Evolutionary conservation across 2,113 vertebrate genomes (phyloP), one percentile per base, ranked within the genome.

Genomic region (rat (Rattus norvegicus)): DNA sequence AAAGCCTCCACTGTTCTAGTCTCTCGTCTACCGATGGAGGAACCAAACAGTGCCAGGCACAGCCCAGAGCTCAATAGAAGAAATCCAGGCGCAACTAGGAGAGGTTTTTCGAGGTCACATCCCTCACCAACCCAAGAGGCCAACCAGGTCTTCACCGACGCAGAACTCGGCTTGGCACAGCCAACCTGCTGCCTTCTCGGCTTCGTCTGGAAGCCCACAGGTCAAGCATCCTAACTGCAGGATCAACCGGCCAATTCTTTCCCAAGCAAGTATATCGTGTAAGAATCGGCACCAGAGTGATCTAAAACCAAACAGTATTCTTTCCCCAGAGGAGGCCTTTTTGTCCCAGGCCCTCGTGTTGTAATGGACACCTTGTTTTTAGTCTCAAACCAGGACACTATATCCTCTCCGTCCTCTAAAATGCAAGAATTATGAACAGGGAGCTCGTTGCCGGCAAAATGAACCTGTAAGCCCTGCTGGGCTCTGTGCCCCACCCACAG

Each of bases 301-400:
- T 77, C 95, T 1, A 88, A 94, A 90, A 92, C 83, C 54, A 88
- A 70, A 59, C 20, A 69, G 75, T 36, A 65, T 30, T 69, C 91
- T 24, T 90, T 47, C 69, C 70, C 90, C 94, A 95, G 81, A 97
- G 92, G 76, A 96, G 65, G 39, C 52, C 70, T 81, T 98, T 43
- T 97, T 98, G 97, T 97, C 76, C 88, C 56, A 11, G 54, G 73
- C 30, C 65, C 92, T 88, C 54, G 63, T 65, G 47, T 52, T 96
- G 88, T 95, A 97, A 97, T 39, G 88, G 91, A 98, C 86, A 96
- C 97, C 95, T 95, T 93, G 91, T 93, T 97, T 97, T 90, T 93
- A 80, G 91, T 70, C 95, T 96, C 93, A 93, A 90, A 95, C 93
- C 91, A 93, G 90, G 97, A 95, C 94, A 97, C 73, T 88, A 95